Percentiles rank a stretch among this genome's conserved stretches.
These are phyloP conservation scores for Sebastes trivittatus DNA, from an alignment of 2,797 vertebrate species.

Conservation along the genomic window DNA sequence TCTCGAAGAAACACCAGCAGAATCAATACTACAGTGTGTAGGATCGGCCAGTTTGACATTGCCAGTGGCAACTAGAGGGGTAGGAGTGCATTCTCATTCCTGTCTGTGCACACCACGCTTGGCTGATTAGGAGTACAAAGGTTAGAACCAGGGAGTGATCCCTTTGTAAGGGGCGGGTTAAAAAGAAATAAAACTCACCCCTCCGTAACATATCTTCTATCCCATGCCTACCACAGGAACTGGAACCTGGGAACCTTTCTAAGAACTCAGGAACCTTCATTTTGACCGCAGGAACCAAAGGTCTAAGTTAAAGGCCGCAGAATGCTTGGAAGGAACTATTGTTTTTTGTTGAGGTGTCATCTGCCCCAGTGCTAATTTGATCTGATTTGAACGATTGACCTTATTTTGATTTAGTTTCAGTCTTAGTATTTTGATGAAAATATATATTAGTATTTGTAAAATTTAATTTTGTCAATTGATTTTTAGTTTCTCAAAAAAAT, in stretches of 20 bases:
- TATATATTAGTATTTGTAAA: background rate
- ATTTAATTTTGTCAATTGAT: background rate
- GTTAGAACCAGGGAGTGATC: conserved; percentile 5
- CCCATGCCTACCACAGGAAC: background rate
- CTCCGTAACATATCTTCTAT: background rate
- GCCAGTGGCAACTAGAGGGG: background rate
- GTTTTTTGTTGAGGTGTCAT: background rate
- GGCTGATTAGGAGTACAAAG: conserved; percentile 36
- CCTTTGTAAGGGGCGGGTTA: background rate
- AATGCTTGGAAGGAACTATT: background rate
- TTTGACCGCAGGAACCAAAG: background rate
- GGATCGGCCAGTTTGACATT: conserved; percentile 8
- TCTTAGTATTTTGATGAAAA: background rate
- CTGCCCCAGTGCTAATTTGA: background rate
- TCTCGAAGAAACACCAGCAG: background rate
- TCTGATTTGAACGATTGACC: background rate
- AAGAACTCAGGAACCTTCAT: background rate
- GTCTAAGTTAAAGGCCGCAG: background rate
- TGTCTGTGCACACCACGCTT: background rate
- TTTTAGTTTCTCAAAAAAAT: background rate
- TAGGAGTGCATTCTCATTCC: background rate
- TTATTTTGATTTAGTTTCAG: background rate
- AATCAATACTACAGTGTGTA: conserved; percentile 40
- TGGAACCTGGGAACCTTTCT: background rate
- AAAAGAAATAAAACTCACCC: background rate